phyloP scores from a whole-genome alignment of 1,140 invertebrate genomes.

The Diachasmimorpha longicaudata region DNA sequence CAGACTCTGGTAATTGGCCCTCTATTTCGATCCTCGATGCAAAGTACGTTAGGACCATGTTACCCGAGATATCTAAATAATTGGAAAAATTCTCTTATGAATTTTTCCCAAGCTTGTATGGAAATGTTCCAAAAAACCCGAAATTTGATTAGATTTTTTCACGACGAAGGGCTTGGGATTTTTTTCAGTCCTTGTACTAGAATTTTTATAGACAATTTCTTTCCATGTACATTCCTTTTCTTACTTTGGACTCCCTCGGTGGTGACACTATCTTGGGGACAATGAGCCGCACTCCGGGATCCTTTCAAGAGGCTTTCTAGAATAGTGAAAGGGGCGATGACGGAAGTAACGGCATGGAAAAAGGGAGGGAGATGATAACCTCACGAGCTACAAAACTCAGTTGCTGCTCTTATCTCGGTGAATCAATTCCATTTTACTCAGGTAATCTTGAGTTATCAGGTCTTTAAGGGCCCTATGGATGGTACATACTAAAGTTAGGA shows the following conservation, averaged over 20 bases:
- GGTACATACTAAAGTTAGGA: neutral
- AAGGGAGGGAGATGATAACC: neutral
- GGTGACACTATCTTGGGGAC: neutral
- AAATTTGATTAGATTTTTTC: too few species aligned
- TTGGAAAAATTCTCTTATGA: too few species aligned
- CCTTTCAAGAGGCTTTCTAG: neutral
- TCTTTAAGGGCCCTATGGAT: neutral
- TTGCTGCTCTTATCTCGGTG: neutral
- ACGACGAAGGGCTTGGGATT: too few species aligned
- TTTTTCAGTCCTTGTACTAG: neutral
- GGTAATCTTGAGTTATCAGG: neutral
- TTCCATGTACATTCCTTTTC: neutral
- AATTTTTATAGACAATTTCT: neutral
- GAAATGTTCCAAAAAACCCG: too few species aligned
- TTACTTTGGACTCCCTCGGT: neutral
- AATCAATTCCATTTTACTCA: neutral
- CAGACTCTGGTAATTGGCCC: neutral
- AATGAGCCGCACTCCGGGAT: neutral
- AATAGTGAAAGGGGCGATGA: neutral
- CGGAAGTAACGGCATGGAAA: neutral
- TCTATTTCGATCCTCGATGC: neutral
- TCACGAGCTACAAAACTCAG: neutral
- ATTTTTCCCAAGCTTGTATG: too few species aligned
- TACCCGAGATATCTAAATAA: too few species aligned
- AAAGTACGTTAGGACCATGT: constrained; percentile 15